phyloP scores from a whole-genome alignment of 2,797 vertebrate species.

The Sebastes hubbsi region DNA sequence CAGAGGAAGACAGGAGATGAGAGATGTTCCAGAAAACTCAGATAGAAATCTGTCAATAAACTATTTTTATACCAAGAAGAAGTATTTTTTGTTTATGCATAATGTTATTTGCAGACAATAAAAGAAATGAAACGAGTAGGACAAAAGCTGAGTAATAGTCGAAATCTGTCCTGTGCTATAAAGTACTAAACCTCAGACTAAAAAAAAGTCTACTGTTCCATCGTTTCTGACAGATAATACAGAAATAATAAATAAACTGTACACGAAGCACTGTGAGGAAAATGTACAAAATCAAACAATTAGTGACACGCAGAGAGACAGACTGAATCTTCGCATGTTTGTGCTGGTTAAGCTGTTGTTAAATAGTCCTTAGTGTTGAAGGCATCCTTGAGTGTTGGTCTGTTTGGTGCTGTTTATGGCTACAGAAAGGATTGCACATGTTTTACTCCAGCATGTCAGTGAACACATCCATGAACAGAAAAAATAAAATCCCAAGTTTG shows the following conservation, averaged over 20 bases:
- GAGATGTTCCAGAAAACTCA: slow-evolving; percentile 44
- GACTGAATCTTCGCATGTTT: slow-evolving; percentile 42
- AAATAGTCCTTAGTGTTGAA: slow-evolving; percentile 73
- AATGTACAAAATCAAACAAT: slow-evolving; percentile 67
- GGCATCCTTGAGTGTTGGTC: slow-evolving; percentile 68
- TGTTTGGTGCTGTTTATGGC: slow-evolving; percentile 57
- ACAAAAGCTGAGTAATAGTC: slow-evolving; percentile 45
- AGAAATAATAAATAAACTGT: slow-evolving; percentile 77
- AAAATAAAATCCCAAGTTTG: slow-evolving; percentile 29
- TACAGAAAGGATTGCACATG: slow-evolving; percentile 63
- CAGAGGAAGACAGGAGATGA: slow-evolving; percentile 46
- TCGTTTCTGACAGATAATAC: slow-evolving; percentile 55
- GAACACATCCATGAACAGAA: slow-evolving; percentile 41
- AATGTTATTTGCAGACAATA: slow-evolving; percentile 45
- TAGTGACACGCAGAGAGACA: slow-evolving; percentile 45
- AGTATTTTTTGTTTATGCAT: slow-evolving; percentile 40
- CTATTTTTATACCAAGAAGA: slow-evolving; percentile 49
- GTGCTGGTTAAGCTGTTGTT: slow-evolving; percentile 64
- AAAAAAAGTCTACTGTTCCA: slow-evolving; percentile 44
- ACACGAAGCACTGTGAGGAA: slow-evolving; percentile 67
- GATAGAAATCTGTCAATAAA: slow-evolving; percentile 43
- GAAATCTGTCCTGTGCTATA: slow-evolving; percentile 56
- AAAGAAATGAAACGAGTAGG: slow-evolving; percentile 38
- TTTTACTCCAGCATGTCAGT: slow-evolving; percentile 61
- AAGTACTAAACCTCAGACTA: slow-evolving; percentile 55